phyloP scores from a whole-genome alignment of 2,888 invertebrate species.

The Pogonocherus hispidulus region DNA sequence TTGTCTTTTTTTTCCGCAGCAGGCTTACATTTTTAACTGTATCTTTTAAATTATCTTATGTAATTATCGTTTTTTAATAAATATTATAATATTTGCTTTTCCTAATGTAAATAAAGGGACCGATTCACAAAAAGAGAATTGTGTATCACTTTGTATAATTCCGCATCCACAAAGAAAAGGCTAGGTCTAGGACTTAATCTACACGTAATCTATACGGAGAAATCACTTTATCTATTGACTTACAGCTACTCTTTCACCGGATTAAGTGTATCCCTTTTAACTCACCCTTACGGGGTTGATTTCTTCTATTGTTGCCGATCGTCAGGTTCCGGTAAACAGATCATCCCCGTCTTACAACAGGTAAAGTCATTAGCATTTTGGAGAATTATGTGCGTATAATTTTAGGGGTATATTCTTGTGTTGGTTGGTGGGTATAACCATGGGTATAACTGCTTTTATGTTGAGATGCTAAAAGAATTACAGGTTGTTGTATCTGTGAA shows the following conservation, averaged over 20 bases:
- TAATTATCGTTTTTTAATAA: too few species aligned
- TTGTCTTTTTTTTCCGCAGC: too few species aligned
- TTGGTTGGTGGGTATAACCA: not conserved
- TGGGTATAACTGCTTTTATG: not conserved
- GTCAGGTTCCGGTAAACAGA: constrained; percentile 40
- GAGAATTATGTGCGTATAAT: constrained; percentile 46
- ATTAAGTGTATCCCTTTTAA: constrained; percentile 39
- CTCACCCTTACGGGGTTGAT: constrained; percentile 15
- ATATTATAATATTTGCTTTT: too few species aligned
- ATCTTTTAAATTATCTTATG: too few species aligned
- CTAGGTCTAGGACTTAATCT: not conserved
- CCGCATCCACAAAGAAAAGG: not conserved
- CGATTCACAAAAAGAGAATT: too few species aligned
- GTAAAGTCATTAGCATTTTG: constrained; percentile 50
- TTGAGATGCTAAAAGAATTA: not conserved
- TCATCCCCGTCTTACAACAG: constrained; percentile 50
- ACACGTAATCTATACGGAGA: constrained; percentile 31
- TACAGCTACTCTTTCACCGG: constrained; percentile 18
- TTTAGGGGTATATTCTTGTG: constrained; percentile 14
- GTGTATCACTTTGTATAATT: too few species aligned
- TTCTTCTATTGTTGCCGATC: constrained; percentile 37
- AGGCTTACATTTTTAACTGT: too few species aligned
- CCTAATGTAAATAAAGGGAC: too few species aligned
- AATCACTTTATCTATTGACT: constrained; percentile 37
- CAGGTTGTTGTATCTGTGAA: not conserved